phyloP scores from a whole-genome alignment of 2,113 vertebrate species.

The Phocoena sinus region DNA sequence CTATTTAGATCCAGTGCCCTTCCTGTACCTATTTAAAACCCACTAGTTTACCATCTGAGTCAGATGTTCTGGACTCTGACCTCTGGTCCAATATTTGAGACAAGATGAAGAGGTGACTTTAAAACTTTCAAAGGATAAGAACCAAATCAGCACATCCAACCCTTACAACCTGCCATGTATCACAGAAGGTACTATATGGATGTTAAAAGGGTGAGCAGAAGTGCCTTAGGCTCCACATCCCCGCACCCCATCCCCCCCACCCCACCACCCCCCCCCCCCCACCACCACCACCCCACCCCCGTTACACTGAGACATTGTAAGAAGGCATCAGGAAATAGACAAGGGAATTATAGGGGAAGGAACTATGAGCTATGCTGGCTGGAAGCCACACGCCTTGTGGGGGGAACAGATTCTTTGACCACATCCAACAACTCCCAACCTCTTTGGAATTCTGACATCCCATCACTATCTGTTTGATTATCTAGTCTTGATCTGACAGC shows the following conservation, averaged over 20 bases:
- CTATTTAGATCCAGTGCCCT: not conserved
- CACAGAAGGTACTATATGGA: not conserved
- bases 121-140: not conserved
- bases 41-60: not conserved
- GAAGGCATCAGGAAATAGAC: not conserved
- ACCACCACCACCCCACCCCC: not conserved
- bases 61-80: not conserved
- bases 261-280: too few relatives aligned
- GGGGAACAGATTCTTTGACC: not conserved
- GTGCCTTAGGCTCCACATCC: not conserved
- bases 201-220: not conserved
- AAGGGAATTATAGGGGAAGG: not conserved
- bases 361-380: not conserved
- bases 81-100: not conserved
- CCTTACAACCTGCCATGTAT: too few relatives aligned
- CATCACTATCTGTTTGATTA: not conserved
- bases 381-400: not conserved
- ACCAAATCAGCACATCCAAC: not conserved
- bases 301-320: not conserved
- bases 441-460: not conserved
- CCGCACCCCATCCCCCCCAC: too few relatives aligned
- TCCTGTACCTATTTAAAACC: not conserved
- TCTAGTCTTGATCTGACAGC: not conserved
- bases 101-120: not conserved
- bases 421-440: not conserved